Base-by-base conservation (phyloP, 1,140 invertebrate species). In the Caerostris extrusa region DNA sequence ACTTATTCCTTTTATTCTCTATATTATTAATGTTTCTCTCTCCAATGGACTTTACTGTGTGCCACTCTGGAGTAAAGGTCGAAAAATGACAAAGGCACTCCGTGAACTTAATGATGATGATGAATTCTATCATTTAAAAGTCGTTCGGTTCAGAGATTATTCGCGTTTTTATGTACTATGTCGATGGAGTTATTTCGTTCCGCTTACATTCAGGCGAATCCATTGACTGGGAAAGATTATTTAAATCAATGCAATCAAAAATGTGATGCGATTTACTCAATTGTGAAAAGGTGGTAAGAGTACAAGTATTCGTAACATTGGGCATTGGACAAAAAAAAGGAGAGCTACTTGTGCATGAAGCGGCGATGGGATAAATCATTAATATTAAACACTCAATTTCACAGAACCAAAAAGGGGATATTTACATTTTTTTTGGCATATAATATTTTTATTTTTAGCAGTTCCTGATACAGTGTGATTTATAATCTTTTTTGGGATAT, bases 281-380 rank as follows among this genome's bases (percentile, higher is more conserved):
- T 77, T 77, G 69, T 34, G 69, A 77, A 77, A 77, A 77, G 69
- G 69, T 77, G 69, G 69, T 77, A 77, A 77, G 50, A 50, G 69
- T 50, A 77, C 69, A 77, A 50, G 10, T 77, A 77, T 77, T 77
- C 69, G 14, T 77, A 77, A 77, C 69, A 10, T 10, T 50, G 69
- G 50, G 50, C 10, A 50, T 77, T n/a, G n/a, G n/a, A n/a, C 34
- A 50, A 3, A 8, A 4, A 77, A 77, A 77, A 12, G 69, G 8
- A 77, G 50, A 77, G 34, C 50, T 77, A 53, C 8, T 12, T 77
- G 69, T 77, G 69, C 69, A 50, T 77, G 69, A 77, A 77, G 69
- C 69, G 50, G 7, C 8, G 34, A 53, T 50, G 69, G 50, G 34
- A 12, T 19, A 12, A 14, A 77, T 53, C 69, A 77, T 77, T 77